These are phyloP conservation scores for Elysia crispata DNA, from an alignment of 2,888 invertebrate genomes.

Conservation along the genomic window DNA sequence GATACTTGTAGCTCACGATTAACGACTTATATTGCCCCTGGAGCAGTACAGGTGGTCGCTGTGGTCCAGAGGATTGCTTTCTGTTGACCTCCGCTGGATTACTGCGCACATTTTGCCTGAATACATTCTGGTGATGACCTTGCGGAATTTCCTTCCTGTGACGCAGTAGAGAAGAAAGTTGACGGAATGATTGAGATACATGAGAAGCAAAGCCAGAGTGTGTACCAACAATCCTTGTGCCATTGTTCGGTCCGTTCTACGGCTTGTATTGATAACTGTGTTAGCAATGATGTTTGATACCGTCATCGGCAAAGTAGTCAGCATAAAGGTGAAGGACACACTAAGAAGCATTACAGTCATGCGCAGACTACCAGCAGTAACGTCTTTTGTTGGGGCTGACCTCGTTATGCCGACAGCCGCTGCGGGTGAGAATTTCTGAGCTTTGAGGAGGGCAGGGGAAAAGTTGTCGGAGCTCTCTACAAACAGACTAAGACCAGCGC, in stretches of 20 bases:
- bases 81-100: constrained; percentile 56
- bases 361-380: constrained; percentile 59
- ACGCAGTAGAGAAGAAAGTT: constrained; percentile 73
- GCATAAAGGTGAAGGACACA: constrained; percentile 72
- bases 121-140: constrained; percentile 59
- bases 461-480: neutral
- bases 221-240: constrained; percentile 59
- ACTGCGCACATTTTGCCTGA: constrained; percentile 54
- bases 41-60: constrained; percentile 68
- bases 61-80: constrained; percentile 58
- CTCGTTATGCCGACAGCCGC: constrained; percentile 18
- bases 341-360: constrained; percentile 74
- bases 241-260: constrained; percentile 50
- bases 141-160: constrained; percentile 67
- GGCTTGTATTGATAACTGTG: constrained; percentile 55
- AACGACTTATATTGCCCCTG: constrained; percentile 45
- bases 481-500: neutral
- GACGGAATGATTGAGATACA: constrained; percentile 74
- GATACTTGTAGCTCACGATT: neutral
- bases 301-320: constrained; percentile 74
- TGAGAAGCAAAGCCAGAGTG: constrained; percentile 70
- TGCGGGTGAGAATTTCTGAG: neutral
- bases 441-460: neutral
- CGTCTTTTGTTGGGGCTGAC: too few species aligned
- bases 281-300: constrained; percentile 56